These are phyloP conservation scores for Xestia xanthographa DNA, from an alignment of 2,888 invertebrate species.

Conservation along the genomic window DNA sequence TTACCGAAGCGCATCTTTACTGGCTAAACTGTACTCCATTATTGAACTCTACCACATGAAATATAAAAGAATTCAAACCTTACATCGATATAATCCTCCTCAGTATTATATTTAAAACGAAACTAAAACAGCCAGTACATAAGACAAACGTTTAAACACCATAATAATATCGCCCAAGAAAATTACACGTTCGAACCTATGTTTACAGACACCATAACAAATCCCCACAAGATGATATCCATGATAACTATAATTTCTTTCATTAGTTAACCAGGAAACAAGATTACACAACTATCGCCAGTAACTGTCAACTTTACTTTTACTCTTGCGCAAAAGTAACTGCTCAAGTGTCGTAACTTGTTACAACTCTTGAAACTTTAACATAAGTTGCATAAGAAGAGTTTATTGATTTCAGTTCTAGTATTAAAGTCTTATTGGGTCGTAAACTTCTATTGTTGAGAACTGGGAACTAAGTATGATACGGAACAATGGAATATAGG, in stretches of 20 bases:
- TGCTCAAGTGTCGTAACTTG: slow-evolving; percentile 45
- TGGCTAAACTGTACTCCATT: neutral
- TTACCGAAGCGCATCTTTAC: neutral
- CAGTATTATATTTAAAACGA: neutral
- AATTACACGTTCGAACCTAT: slow-evolving; percentile 10
- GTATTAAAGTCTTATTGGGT: slow-evolving; percentile 18
- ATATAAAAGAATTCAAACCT: neutral
- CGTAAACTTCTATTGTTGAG: slow-evolving; percentile 23
- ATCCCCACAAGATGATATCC: slow-evolving; percentile 17
- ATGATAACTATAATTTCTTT: slow-evolving; percentile 52
- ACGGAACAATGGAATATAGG: neutral
- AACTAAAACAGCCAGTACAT: neutral
- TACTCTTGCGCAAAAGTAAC: slow-evolving; percentile 51
- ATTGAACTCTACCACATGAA: neutral
- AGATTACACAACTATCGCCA: slow-evolving; percentile 41
- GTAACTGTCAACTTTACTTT: slow-evolving; percentile 53
- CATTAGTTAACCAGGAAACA: slow-evolving; percentile 57
- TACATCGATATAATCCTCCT: neutral
- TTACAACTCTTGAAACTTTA: slow-evolving; percentile 38
- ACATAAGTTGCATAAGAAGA: slow-evolving; percentile 51
- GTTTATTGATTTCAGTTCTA: slow-evolving; percentile 51
- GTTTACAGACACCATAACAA: slow-evolving; percentile 1
- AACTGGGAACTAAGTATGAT: slow-evolving; percentile 6
- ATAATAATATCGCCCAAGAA: neutral
- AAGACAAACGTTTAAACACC: neutral